Evolutionary conservation across 1,140 invertebrate species (phyloP).

Genomic region (Hylaeus volcanicus): DNA sequence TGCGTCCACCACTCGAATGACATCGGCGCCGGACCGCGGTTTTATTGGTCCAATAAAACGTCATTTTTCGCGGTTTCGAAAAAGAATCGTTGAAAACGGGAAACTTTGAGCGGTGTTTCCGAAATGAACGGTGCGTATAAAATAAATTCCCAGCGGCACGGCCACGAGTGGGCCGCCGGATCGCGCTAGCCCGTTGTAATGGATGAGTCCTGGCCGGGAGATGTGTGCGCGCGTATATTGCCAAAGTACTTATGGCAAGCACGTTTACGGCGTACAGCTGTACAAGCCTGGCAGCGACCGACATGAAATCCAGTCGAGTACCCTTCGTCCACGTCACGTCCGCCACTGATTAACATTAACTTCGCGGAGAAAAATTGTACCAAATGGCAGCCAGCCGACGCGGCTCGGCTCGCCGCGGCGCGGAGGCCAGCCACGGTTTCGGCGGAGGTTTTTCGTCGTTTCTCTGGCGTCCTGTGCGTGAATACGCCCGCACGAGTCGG

Average conservation of each 20-base stretch:
- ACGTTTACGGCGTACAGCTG: conserved; percentile 63
- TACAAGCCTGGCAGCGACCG: conserved; percentile 58
- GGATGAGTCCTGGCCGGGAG: conserved; percentile 48
- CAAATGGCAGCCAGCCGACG: conserved; percentile 49
- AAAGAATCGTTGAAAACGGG: conserved; percentile 27
- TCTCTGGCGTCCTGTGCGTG: no score
- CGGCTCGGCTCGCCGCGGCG: no score
- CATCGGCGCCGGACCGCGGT: neutral
- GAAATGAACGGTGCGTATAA: conserved; percentile 44
- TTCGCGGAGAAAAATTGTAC: conserved; percentile 65
- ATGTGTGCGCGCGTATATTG: conserved; percentile 47
- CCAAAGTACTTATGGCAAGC: conserved; percentile 63
- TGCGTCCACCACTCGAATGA: conserved; percentile 22
- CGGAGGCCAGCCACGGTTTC: conserved; percentile 24
- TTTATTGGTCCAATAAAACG: conserved; percentile 34
- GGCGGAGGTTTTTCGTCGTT: no score
- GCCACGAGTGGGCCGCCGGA: conserved; percentile 48
- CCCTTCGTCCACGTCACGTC: conserved; percentile 64
- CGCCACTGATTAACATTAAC: conserved; percentile 66
- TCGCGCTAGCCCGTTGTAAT: conserved; percentile 59
- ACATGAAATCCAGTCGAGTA: conserved; percentile 63
- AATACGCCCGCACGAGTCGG: no score
- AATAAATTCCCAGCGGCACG: conserved; percentile 31
- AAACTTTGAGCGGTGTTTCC: conserved; percentile 19
- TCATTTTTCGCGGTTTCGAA: conserved; percentile 44